A percentile compares a stretch with the other conserved stretches of the same genome.
phyloP scores from a whole-genome alignment of 2,797 vertebrate genomes.

The Pseudochirops cupreus region DNA sequence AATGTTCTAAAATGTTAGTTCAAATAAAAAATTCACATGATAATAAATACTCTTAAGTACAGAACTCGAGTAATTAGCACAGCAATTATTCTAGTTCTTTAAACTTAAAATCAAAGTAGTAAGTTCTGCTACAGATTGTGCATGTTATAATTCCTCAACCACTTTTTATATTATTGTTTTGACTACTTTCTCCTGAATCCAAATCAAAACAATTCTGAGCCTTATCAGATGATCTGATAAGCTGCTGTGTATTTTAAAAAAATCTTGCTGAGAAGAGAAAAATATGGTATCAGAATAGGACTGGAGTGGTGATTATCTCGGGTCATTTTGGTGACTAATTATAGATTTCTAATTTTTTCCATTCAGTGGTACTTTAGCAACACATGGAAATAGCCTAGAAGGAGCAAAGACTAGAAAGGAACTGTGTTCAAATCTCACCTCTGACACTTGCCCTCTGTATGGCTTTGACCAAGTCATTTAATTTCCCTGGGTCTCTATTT shows the following conservation, averaged over 20 bases:
- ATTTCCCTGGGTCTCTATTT: neutral
- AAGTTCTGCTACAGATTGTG: neutral
- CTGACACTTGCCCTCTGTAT: neutral
- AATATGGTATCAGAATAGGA: neutral
- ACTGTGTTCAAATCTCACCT: neutral
- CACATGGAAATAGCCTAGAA: neutral
- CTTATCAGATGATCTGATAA: neutral
- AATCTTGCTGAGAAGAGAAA: neutral
- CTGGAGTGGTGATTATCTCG: neutral
- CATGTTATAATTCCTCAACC: neutral
- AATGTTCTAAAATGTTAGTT: neutral
- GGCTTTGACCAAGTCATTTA: neutral
- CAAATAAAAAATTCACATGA: neutral
- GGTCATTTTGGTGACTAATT: neutral
- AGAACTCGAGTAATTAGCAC: neutral
- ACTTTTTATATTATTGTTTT: neutral
- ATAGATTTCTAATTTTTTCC: neutral
- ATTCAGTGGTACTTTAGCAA: neutral
- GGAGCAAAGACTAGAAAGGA: neutral
- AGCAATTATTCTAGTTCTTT: neutral
- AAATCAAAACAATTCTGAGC: neutral
- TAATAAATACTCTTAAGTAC: neutral
- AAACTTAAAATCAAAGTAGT: neutral
- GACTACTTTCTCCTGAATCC: neutral
- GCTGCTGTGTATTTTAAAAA: neutral